A percentile compares a stretch with the other conserved stretches of the same genome.
phyloP scores from a whole-genome alignment of 2,113 vertebrate species.

The Rhea pennata region DNA sequence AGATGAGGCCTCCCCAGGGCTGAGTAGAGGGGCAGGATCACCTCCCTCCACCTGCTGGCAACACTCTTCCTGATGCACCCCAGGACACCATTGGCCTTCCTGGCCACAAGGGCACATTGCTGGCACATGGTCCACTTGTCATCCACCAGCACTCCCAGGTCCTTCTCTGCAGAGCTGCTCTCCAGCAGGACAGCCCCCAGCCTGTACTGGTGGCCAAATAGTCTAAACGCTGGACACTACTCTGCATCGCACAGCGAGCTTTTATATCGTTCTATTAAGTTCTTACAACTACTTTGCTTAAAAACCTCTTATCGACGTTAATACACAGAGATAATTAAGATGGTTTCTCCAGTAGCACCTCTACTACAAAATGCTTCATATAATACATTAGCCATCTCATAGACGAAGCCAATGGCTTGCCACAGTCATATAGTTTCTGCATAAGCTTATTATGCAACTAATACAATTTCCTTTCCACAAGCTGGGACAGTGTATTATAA shows the following conservation, averaged over 20 bases:
- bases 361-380: not conserved
- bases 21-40: too few species aligned
- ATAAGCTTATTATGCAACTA: not conserved
- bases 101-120: too few species aligned
- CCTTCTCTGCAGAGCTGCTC: too few species aligned
- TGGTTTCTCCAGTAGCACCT: not conserved
- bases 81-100: too few species aligned
- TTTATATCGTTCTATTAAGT: too few species aligned
- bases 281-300: not conserved
- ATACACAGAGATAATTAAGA: constrained; percentile 7
- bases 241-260: not conserved
- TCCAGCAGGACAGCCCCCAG: too few species aligned
- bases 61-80: too few species aligned
- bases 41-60: too few species aligned
- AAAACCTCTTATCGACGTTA: not conserved
- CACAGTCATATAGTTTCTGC: not conserved
- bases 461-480: not conserved
- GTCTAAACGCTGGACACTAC: not conserved
- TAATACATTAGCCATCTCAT: not conserved
- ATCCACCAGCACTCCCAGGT: too few species aligned
- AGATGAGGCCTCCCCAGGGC: too few species aligned
- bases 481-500: not conserved
- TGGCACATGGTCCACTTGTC: too few species aligned
- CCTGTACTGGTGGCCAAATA: too few species aligned
- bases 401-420: not conserved